phyloP scores from a whole-genome alignment of 2,888 invertebrate species.

The Sepiola atlantica region DNA sequence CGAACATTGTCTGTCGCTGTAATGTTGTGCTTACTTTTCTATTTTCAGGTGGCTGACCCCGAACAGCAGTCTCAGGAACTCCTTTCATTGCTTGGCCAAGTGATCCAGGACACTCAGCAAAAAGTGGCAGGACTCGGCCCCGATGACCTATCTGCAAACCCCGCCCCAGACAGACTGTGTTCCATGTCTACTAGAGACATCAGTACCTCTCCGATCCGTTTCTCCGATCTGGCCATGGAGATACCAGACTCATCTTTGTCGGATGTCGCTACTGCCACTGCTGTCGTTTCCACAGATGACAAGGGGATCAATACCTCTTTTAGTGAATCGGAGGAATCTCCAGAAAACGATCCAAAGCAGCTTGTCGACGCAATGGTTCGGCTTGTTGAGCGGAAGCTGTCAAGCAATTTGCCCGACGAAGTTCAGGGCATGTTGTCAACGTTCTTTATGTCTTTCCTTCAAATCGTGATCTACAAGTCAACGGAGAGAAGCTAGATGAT shows the following conservation, averaged over 20 bases:
- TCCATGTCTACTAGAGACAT: constrained; percentile 35
- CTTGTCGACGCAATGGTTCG: neutral
- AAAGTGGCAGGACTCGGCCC: constrained; percentile 40
- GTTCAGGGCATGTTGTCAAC: neutral
- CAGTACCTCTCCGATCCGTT: constrained; percentile 32
- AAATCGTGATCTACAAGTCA: constrained; percentile 36
- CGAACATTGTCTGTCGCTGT: neutral
- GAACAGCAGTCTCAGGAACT: constrained; percentile 32
- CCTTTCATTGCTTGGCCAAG: neutral
- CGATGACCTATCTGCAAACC: neutral
- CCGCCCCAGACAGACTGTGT: neutral
- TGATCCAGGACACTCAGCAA: constrained; percentile 42
- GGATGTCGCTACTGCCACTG: constrained; percentile 34
- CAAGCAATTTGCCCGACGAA: neutral
- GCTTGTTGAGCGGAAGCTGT: constrained; percentile 40
- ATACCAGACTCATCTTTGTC: neutral
- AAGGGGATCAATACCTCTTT: constrained; percentile 32
- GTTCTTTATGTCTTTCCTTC: constrained; percentile 41
- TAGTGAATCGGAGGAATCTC: neutral
- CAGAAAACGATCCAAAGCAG: neutral
- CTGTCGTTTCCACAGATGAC: constrained; percentile 40
- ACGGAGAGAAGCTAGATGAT: neutral
- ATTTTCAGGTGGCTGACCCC: neutral
- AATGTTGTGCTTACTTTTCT: neutral
- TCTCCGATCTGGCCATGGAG: neutral